These are phyloP conservation scores for Ditylenchus dipsaci DNA, from an alignment of 1,140 invertebrate genomes.

Conservation along the genomic window DNA sequence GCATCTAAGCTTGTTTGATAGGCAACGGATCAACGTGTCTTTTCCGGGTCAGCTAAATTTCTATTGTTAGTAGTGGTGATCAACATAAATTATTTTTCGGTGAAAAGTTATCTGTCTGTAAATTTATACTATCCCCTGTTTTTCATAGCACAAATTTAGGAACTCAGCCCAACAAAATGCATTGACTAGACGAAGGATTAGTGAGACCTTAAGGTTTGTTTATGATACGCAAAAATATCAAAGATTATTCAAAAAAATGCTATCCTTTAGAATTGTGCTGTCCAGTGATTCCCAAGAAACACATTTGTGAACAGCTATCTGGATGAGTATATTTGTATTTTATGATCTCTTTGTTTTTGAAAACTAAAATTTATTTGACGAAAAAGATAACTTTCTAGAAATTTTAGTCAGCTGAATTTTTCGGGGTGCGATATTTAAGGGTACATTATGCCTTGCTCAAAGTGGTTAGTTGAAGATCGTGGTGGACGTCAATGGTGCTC, in stretches of 20 bases:
- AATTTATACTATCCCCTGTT: background rate
- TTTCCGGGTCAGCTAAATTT: background rate
- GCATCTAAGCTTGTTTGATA: no score
- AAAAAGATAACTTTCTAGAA: background rate
- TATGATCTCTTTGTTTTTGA: no score
- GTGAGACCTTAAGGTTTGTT: slow-evolving; percentile 49
- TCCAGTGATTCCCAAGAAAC: slow-evolving; percentile 52
- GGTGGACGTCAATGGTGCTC: no score
- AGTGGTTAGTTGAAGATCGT: no score
- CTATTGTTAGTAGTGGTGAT: no score
- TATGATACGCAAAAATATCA: background rate
- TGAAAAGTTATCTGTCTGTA: background rate
- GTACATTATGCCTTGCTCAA: no score
- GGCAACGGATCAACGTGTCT: no score
- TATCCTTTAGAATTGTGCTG: slow-evolving; percentile 40
- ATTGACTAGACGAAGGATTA: slow-evolving; percentile 49
- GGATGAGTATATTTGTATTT: background rate
- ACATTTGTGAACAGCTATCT: slow-evolving; percentile 43
- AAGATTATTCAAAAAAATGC: background rate
- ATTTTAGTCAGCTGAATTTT: background rate
- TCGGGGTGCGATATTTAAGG: no score
- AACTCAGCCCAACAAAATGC: slow-evolving; percentile 22
- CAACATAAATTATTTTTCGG: no score
- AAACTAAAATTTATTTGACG: background rate
- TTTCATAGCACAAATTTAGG: background rate